Evolutionary conservation across 2,888 invertebrate species (phyloP), one percentile per base, ranked within the genome.

Genomic region (Pantelozetes paolii): DNA sequence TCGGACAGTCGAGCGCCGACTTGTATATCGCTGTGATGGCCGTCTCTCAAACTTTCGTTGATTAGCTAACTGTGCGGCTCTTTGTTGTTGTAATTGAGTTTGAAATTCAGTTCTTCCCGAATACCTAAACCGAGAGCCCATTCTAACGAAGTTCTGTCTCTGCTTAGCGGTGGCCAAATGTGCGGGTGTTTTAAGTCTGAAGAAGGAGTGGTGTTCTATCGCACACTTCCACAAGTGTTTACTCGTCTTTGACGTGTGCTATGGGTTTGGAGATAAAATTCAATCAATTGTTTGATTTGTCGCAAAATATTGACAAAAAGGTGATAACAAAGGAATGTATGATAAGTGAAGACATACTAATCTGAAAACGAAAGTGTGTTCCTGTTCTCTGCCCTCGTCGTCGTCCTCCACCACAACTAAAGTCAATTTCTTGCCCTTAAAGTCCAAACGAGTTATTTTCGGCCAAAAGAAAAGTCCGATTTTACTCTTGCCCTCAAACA

Each of bases 181-280:
- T 1, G 78, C 78, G 15, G 78, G 76, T 11, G 77, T 54, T 78
- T 92, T 88, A 73, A 99, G 86, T 77, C 99, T 88, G 87, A 98
- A 99, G 86, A 99, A 99, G 1, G 97, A 93, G 85, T 99, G 99
- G 85, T 99, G 96, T 83, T 99, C 99, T 0, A 99, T 93, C 32
- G 98, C 98, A 86, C 99, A 99, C 84, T 99, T 99, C 99, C 99
- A 99, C 77, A 99, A 85, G 84, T 99, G 99, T 83, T 99, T 99
- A 82, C 97, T 96, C 1, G 98, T 97, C 83, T 97, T 97, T 82
- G 97, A 94, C 82, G 96, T 98, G 79, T 92, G 90, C 78, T 73
- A 2, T 13, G 6, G 18, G 45, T 23, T 57, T 5, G 50, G 50
- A 50, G 18, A 50, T 9, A 15, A 20, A n/a, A 28, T 23, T 57